Evolutionary conservation across 2,888 invertebrate species (phyloP).

Genomic region (Electrophaes corylata): DNA sequence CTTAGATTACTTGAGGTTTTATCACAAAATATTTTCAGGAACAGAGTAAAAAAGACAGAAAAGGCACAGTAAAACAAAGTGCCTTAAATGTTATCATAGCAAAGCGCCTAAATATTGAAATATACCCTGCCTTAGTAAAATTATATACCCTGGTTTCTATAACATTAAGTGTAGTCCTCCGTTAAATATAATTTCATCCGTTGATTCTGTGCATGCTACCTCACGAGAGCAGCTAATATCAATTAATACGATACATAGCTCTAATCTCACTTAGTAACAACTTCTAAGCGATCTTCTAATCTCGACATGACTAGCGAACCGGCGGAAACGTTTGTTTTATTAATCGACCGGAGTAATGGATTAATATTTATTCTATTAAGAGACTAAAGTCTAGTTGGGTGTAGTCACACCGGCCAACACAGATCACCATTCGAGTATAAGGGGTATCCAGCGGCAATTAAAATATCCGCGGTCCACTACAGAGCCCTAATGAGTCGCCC

Average conservation of each 20-base stretch:
- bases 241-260: not conserved
- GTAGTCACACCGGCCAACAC: not conserved
- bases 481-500: conserved; percentile 65
- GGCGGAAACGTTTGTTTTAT: conserved; percentile 35
- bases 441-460: conserved; percentile 61
- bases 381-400: conserved; percentile 19
- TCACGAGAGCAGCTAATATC: not conserved
- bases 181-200: too few species aligned
- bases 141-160: too few species aligned
- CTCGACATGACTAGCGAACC: conserved; percentile 21
- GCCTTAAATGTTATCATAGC: too few species aligned
- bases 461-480: conserved; percentile 57
- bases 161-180: too few species aligned
- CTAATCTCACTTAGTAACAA: conserved; percentile 7
- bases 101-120: too few species aligned
- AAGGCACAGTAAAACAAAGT: too few species aligned
- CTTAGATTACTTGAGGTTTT: too few species aligned
- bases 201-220: not conserved
- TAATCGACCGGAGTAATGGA: conserved; percentile 30
- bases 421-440: conserved; percentile 29
- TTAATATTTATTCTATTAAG: conserved; percentile 30
- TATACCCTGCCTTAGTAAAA: too few species aligned
- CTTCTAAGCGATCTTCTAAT: conserved; percentile 22
- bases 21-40: too few species aligned
- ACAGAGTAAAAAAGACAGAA: too few species aligned